Evolutionary conservation across 2,113 vertebrate species (phyloP), one percentile per base, ranked within the genome.

Genomic region (Hyla sarda): DNA sequence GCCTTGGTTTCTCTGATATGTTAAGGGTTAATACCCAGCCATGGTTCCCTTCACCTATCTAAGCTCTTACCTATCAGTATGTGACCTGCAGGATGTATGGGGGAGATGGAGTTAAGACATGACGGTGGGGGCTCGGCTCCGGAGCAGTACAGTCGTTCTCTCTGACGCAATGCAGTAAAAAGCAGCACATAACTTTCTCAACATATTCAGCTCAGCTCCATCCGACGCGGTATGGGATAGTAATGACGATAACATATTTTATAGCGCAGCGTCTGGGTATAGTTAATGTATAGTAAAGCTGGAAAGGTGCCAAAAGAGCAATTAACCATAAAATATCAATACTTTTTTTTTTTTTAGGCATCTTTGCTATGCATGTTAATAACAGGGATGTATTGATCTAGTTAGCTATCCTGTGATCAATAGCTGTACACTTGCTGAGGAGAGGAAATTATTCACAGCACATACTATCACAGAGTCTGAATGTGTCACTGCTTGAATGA

Each of bases 151-250:
- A 13, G 54, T 76, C 74, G n/a, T 74, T 74, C 25, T 25, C 60
- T 67, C 84, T 85, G 84, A 85, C 84, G 84, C 84, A 85, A 79
- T 85, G 84, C 84, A 85, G 84, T 78, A 85, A 85, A 48, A 85
- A 78, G 30, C 74, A 71, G 84, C 74, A 58, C 32, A 41, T 41
- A 85, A 85, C 75, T 85, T 79, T 79, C 73, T 30, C 45, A 71
- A 16, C 14, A 19, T 52, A 32, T 67, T 84, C 72, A 76, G 32
- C 16, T 65, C 82, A 48, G 82, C 67, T 74, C 16, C 10, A 28
- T 50, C 19, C 56, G 14, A 65, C 2, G 32, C 41, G 13, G 34
- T 13, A 12, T 14, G 23, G 4, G 12, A 25, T 11, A 75, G 41
- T 30, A 6, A 76, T 52, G 28, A 12, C 74, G 45, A 25, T 28